phyloP scores from a whole-genome alignment of 2,797 vertebrate genomes.

The Lithobates pipiens region DNA sequence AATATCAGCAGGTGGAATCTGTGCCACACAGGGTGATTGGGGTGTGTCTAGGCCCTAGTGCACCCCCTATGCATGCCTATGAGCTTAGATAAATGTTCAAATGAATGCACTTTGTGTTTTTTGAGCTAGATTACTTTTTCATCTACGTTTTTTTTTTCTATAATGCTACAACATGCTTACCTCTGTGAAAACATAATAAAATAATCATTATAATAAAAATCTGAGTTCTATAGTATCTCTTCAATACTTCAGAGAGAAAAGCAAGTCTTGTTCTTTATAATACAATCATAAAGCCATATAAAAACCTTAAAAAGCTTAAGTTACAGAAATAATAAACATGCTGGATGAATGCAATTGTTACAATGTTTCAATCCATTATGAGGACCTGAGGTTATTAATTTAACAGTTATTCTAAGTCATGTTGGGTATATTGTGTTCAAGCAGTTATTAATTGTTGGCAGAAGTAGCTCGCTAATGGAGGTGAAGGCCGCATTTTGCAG shows the following conservation, averaged over 20 bases:
- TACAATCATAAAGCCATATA: background rate
- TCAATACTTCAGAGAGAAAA: background rate
- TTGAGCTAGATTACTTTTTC: conserved; percentile 14
- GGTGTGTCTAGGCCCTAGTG: too few species aligned
- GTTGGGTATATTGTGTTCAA: conserved; percentile 51
- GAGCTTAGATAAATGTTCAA: background rate
- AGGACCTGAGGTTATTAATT: conserved; percentile 50
- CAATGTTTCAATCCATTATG: conserved; percentile 45
- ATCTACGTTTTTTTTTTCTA: background rate
- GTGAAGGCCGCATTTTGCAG: conserved; percentile 55
- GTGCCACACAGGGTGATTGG: too few species aligned
- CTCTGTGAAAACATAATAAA: conserved; percentile 7
- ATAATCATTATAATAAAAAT: conserved; percentile 4
- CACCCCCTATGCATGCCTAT: too few species aligned
- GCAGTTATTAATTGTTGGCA: conserved; percentile 59
- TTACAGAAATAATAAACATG: conserved; percentile 17
- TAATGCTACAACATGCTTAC: conserved; percentile 8
- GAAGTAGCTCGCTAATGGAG: conserved; percentile 57
- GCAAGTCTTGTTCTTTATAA: background rate
- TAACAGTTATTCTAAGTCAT: conserved; percentile 48
- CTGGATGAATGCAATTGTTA: conserved; percentile 11
- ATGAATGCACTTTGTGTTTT: conserved; percentile 2
- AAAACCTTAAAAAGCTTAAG: conserved; percentile 20
- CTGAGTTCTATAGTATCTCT: background rate
- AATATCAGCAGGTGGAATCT: too few species aligned